phyloP scores from a whole-genome alignment of 2,797 vertebrate species.

The Chelmon rostratus region DNA sequence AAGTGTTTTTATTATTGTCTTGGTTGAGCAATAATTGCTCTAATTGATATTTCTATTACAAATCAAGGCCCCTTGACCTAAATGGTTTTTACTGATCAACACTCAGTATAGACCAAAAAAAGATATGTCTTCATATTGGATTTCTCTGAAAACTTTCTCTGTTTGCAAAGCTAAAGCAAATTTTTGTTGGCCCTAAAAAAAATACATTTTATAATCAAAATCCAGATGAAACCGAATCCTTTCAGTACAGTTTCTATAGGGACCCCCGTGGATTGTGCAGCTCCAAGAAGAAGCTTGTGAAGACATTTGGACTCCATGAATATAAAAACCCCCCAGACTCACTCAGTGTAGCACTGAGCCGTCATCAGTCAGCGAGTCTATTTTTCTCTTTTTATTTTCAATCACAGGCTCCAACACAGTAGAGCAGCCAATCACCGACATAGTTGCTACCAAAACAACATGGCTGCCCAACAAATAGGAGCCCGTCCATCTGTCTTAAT shows the following conservation, averaged over 20 bases:
- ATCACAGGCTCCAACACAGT: constrained; percentile 61
- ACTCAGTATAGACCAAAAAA: not conserved
- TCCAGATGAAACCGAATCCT: not conserved
- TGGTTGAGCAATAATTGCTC: not conserved
- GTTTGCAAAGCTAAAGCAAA: not conserved
- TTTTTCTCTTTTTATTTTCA: constrained; percentile 81
- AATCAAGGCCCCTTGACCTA: not conserved
- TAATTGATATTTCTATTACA: not conserved
- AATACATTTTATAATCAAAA: not conserved
- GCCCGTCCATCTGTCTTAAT: constrained; percentile 72
- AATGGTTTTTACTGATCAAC: not conserved
- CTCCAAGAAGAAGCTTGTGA: not conserved
- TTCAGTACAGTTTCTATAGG: not conserved
- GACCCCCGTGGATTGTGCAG: too few relatives aligned
- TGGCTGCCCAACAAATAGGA: constrained; percentile 69
- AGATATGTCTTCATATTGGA: too few relatives aligned
- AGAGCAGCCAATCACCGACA: constrained; percentile 68
- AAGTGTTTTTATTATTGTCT: too few relatives aligned
- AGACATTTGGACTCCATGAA: constrained; percentile 25
- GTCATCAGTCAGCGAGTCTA: constrained; percentile 74
- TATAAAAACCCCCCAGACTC: not conserved
- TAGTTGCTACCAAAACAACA: constrained; percentile 65
- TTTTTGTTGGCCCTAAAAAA: not conserved
- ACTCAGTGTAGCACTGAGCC: constrained; percentile 28
- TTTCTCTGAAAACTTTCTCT: not conserved